Conservation (phyloP, 2,888 invertebrate genomes). For the Perithous albicinctus region DNA sequence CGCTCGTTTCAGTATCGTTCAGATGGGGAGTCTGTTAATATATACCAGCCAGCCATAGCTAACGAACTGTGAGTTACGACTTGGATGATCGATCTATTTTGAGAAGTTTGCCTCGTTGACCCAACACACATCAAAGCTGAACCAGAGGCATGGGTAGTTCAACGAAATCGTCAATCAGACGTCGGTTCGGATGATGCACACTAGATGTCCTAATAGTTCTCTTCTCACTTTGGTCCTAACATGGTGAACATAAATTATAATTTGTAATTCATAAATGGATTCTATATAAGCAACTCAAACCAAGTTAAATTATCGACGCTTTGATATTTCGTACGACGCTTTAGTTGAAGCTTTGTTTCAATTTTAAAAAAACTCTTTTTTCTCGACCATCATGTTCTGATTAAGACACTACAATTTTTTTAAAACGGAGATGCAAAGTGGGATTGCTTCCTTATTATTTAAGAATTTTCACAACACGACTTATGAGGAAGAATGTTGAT, state of each 20-base stretch:
- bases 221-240: neutral
- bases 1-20: conserved; percentile 21
- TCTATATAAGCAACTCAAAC: conserved; percentile 12
- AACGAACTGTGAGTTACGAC: conserved; percentile 64
- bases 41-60: conserved; percentile 37
- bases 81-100: conserved; percentile 64
- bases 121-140: conserved; percentile 49
- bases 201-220: neutral
- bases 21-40: conserved; percentile 8
- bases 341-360: neutral
- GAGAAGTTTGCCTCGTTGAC: conserved; percentile 49
- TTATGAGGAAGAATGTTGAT: too few species aligned
- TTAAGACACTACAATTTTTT: too few species aligned
- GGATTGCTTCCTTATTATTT: too few species aligned
- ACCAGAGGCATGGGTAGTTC: conserved; percentile 9
- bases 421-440: too few species aligned
- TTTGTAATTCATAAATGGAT: conserved; percentile 15
- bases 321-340: too few species aligned
- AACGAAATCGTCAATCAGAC: conserved; percentile 27
- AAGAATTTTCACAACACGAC: too few species aligned
- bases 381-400: too few species aligned
- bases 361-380: too few species aligned
- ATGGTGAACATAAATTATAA: conserved; percentile 17
- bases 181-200: neutral
- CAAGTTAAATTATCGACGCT: neutral